Base-by-base conservation (phyloP, 2,113 vertebrate species). In the Pteronura brasiliensis region DNA sequence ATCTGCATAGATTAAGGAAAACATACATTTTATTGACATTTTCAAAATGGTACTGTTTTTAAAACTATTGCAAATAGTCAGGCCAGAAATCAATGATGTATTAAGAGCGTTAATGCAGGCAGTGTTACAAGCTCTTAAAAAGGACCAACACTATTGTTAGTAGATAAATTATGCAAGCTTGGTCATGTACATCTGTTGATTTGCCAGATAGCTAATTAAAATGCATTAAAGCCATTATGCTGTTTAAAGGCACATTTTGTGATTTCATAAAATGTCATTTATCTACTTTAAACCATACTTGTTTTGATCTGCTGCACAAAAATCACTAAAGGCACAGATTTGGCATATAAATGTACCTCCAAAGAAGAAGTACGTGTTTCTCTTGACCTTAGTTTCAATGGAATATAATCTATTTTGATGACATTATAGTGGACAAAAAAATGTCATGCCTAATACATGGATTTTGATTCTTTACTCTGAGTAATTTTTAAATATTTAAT, bases 201-300 rank as follows among this genome's bases (percentile, higher is more conserved):
- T 98, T 98, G 95, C 88, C 90, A 98, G 96, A 98, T 85, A 97
- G 77, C 91, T 98, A 98, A 98, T 98, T 98, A 98, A 98, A 99
- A 98, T 97, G 27, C 49, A 95, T 98, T 98, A 98, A 97, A 98
- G 36, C 39, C 67, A 97, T 98, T 98, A 98, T 96, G 27, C 18
- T 96, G 4, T 97, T 99, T 98, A 97, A 98, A 97, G 91, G 52
- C 97, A 97, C 76, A 98, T 98, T 98, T 96, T 98, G 42, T 89
- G 93, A 97, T 98, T 99, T 98, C 90, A 96, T 96, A 98, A 97
- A 98, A 90, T 98, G 95, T 93, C 86, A 96, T 98, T 98, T 98
- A 97, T 98, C 97, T 97, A 74, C 76, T 96, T 92, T 97, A 86
- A 98, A 94, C 25, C 39, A 95, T 80, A 39, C 18, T 97, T 98